phyloP scores from a whole-genome alignment of 1,140 invertebrate genomes.

The Maconellicoccus hirsutus region DNA sequence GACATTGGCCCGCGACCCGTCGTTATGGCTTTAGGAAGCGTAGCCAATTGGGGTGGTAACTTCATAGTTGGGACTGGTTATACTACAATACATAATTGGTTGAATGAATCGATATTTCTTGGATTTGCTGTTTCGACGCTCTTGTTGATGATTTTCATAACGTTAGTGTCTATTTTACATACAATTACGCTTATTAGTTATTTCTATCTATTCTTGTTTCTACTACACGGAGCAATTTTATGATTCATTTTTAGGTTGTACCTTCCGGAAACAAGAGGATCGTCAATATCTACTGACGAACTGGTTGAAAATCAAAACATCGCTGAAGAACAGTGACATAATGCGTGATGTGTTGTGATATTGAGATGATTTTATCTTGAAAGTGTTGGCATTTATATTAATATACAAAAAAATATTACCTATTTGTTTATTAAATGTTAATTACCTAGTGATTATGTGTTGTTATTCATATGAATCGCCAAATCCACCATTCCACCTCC shows the following conservation, averaged over 20 bases:
- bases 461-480: no score
- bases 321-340: no score
- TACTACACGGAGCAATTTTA: no score
- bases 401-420: no score
- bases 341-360: no score
- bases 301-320: background rate
- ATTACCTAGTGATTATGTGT: no score
- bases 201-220: background rate
- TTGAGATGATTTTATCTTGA: no score
- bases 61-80: slow-evolving; percentile 77
- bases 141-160: background rate
- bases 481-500: no score
- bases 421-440: no score
- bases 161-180: background rate
- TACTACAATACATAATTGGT: slow-evolving; percentile 47
- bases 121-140: slow-evolving; percentile 43
- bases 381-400: no score
- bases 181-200: background rate
- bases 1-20: slow-evolving; percentile 68
- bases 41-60: slow-evolving; percentile 81
- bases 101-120: slow-evolving; percentile 57
- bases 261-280: background rate
- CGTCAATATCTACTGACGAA: background rate
- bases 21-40: slow-evolving; percentile 76
- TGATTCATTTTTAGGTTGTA: background rate